phyloP scores from a whole-genome alignment of 1,140 invertebrate species.

The Trissolcus basalis region DNA sequence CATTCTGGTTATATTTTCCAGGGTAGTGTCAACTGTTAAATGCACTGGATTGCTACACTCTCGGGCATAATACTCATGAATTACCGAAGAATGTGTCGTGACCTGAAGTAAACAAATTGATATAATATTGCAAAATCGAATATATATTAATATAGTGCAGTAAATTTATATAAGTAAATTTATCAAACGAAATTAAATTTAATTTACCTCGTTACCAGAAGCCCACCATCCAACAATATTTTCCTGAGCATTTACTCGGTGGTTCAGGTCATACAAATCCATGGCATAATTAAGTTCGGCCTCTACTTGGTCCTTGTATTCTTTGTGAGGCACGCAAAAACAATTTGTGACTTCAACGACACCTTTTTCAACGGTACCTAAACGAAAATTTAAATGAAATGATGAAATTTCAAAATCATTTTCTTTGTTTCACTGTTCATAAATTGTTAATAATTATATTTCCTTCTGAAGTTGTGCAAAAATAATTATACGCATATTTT shows the following conservation, averaged over 20 bases:
- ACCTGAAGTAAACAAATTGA: conserved; percentile 75
- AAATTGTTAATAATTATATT: too few relatives aligned
- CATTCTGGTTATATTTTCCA: conserved; percentile 86
- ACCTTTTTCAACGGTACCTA: conserved; percentile 90
- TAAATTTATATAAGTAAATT: too few relatives aligned
- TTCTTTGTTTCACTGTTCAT: neutral
- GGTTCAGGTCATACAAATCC: conserved; percentile 95
- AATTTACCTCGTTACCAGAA: conserved; percentile 87
- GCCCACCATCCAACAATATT: conserved; percentile 98
- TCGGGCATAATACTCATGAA: conserved; percentile 97
- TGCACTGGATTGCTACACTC: conserved; percentile 96
- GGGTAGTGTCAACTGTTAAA: conserved; percentile 93
- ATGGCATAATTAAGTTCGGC: conserved; percentile 96
- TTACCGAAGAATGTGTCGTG: conserved; percentile 96
- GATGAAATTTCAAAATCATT: neutral
- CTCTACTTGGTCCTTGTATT: conserved; percentile 96
- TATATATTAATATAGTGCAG: neutral
- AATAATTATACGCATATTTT: too few relatives aligned
- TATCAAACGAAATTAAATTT: neutral
- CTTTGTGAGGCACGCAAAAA: conserved; percentile 98
- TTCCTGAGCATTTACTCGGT: conserved; percentile 92
- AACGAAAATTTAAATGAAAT: neutral
- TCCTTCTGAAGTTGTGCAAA: too few relatives aligned
- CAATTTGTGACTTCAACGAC: conserved; percentile 97
- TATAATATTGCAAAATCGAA: neutral